Evolutionary conservation across 2,113 vertebrate species (phyloP), one percentile per base, ranked within the genome.

Genomic region (Lophotis ruficrista): DNA sequence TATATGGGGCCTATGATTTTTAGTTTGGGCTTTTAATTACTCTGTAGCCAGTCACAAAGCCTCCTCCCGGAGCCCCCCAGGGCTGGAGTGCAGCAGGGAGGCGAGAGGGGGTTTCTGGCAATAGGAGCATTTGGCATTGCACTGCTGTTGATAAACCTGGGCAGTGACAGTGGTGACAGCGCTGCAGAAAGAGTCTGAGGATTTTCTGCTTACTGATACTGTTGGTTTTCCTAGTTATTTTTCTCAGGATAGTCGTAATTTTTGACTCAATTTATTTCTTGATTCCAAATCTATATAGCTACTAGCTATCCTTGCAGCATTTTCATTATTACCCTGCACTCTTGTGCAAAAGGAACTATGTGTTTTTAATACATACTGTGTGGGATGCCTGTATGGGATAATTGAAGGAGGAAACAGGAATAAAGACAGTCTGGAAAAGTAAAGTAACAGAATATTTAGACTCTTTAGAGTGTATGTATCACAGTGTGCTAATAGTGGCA

Each of bases 141-240:
- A 6, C 61, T 53, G 30, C 57, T 56, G 25, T 35, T 57, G 27
- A 5, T 79, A 45, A 45, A 57, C 30, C 7, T 43, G 54, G 28
- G 25, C 13, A 4, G 71, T 61, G 66, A 45, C 2, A 0, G 57
- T 23, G 28, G 14, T 48, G 41, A 31, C 27, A 0, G 1, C 20
- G n/a, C 23, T 64, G 8, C 56, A 65, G 17, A n/a, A 18, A n/a
- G 12, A 33, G 33, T 30, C 43, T 24, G 47, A 53, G 30, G 35
- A 18, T 51, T 47, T 73, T 69, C 69, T 82, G 30, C 53, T 75
- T 41, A 18, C 16, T 41, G 56, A 11, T 70, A 23, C 18, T 87
- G 30, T 38, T 53, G 13, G 24, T 85, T 86, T 83, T 60, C 41
- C 37, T 81, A 38, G 13, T 38, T 6, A 0, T 83, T 90, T 81